Evolutionary conservation across 2,888 invertebrate genomes (phyloP), one percentile per base, ranked within the genome.

Genomic region (Oasisia sp.): DNA sequence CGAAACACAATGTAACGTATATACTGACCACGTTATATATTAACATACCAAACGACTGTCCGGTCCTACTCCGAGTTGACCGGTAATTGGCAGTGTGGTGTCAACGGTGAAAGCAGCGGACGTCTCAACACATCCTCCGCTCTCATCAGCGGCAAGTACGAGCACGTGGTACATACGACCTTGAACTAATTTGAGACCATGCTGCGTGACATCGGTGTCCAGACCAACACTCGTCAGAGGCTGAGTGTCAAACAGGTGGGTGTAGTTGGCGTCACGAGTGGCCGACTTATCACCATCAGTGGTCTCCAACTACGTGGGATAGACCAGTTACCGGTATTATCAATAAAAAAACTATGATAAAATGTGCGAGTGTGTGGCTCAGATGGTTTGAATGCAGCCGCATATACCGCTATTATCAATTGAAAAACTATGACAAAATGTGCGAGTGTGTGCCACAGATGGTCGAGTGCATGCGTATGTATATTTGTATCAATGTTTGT

Each of bases 61-160:
- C 27, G 74, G 74, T 19, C 74, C 74, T 27, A 74, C 74, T 3
- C 93, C 19, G 93, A 89, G 74, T 32, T 45, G 14, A 38, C 94
- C 94, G 45, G 90, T 74, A 56, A 27, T 91, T 14, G 94, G 94
- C 12, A 92, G 91, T 27, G 94, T 94, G 1, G 93, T 91, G 91
- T 94, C 94, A 0, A 94, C 94, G 1, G 92, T 92, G 50, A 94
- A 94, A 50, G 91, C 92, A n/a, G 92, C 92, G 12, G 91, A 93
- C 0, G 93, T 93, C 93, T 94, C 93, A 89, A 93, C 94, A 92
- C 94, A 95, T 91, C 94, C 93, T 11, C 94, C 95, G 12, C 94
- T 93, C 50, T 94, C 93, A 92, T 95, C 94, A 7, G 94, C 92
- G 12, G 94, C 94, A 93, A 58, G 27, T 92, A 93, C 91, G 32